Conservation (phyloP, 2,113 vertebrate species). For the Tachycineta bicolor region DNA sequence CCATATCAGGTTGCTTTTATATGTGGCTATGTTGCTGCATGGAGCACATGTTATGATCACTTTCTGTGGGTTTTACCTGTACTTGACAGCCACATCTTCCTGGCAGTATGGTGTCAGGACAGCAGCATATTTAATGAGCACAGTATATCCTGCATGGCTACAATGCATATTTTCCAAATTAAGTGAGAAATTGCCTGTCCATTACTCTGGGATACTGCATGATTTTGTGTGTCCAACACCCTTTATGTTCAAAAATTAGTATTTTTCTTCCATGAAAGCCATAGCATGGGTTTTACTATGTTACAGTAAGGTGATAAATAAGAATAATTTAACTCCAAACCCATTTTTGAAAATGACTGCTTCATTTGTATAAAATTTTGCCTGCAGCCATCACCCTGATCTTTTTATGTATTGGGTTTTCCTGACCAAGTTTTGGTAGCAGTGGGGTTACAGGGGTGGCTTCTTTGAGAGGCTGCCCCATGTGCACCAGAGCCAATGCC, state of each 20-base stretch:
- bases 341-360: neutral
- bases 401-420: neutral
- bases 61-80: neutral
- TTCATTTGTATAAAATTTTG: neutral
- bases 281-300: neutral
- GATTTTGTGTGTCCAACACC: neutral
- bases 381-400: neutral
- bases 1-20: neutral
- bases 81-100: neutral
- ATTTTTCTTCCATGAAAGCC: neutral
- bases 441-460: no score
- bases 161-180: neutral
- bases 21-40: neutral
- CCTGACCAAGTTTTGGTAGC: neutral
- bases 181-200: neutral
- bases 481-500: neutral
- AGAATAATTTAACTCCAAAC: neutral
- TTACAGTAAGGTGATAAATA: neutral
- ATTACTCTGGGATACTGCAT: neutral
- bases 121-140: neutral
- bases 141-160: neutral
- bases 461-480: neutral
- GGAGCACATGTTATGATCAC: neutral
- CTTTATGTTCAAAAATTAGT: neutral
- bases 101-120: neutral